Evolutionary conservation across 2,888 invertebrate genomes (phyloP).

Genomic region (Fragum fragum): DNA sequence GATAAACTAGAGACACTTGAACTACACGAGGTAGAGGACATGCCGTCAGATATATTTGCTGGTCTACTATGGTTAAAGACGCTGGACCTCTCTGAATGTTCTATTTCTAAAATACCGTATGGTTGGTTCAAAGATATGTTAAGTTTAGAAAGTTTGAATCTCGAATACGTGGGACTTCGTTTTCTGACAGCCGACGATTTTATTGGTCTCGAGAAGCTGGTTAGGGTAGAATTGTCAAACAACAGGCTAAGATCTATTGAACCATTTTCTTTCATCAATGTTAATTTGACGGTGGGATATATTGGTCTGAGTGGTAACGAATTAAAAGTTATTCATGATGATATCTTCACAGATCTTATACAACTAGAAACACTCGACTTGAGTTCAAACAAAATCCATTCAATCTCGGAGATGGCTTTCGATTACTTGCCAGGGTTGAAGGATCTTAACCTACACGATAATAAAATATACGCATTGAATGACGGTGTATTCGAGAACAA

Average conservation of each 20-base stretch:
- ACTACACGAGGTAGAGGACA: slow-evolving; percentile 31
- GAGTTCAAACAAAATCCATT: slow-evolving; percentile 39
- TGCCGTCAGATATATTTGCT: slow-evolving; percentile 32
- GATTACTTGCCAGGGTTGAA: slow-evolving; percentile 20
- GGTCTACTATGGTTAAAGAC: slow-evolving; percentile 17
- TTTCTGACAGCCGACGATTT: slow-evolving; percentile 1
- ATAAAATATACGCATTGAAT: slow-evolving; percentile 33
- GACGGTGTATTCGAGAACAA: slow-evolving; percentile 28
- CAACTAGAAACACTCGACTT: slow-evolving; percentile 33
- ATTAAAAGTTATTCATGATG: slow-evolving; percentile 7
- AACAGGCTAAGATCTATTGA: neutral
- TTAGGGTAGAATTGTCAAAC: slow-evolving; percentile 7
- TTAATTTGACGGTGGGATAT: slow-evolving; percentile 16
- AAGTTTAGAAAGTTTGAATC: slow-evolving; percentile 23
- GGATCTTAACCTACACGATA: slow-evolving; percentile 37
- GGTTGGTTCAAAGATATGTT: slow-evolving; percentile 37
- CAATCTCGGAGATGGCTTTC: slow-evolving; percentile 29
- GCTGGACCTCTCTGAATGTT: slow-evolving; percentile 35
- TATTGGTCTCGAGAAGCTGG: neutral
- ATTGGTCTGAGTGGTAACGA: slow-evolving; percentile 30
- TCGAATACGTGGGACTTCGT: slow-evolving; percentile 27
- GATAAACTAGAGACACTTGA: slow-evolving; percentile 20
- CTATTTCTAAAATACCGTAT: slow-evolving; percentile 19
- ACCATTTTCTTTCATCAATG: slow-evolving; percentile 22
- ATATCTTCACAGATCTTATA: slow-evolving; percentile 23